Evolutionary conservation across 2,797 vertebrate species (phyloP).

Genomic region (Gila robusta): DNA sequence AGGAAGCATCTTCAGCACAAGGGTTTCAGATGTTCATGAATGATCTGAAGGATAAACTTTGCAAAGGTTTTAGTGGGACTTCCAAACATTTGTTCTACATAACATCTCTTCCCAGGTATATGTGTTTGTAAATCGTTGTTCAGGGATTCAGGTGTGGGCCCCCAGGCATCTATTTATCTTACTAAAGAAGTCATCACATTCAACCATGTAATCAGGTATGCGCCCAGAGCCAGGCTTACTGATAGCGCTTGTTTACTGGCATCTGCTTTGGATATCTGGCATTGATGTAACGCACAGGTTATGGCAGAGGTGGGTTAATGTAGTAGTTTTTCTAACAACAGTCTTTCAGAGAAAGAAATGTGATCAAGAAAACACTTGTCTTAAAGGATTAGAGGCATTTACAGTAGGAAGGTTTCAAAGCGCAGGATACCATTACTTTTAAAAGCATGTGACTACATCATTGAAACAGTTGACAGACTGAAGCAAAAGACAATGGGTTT

Average conservation of each 20-base stretch:
- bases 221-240: conserved; percentile 80
- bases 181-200: conserved; percentile 76
- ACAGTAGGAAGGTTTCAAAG: conserved; percentile 36
- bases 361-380: conserved; percentile 36
- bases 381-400: conserved; percentile 46
- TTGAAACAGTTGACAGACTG: conserved; percentile 17
- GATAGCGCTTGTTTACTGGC: conserved; percentile 80
- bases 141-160: conserved; percentile 86
- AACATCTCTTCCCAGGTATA: conserved; percentile 60
- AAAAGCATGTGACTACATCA: conserved; percentile 29
- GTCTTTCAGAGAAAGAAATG: conserved; percentile 23
- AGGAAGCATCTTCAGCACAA: conserved; percentile 18
- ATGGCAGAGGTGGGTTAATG: conserved; percentile 67
- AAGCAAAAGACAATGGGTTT: conserved; percentile 23
- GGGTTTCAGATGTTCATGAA: conserved; percentile 32
- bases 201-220: conserved; percentile 79
- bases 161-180: conserved; percentile 77
- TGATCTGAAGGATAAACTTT: conserved; percentile 43
- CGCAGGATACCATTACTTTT: conserved; percentile 34
- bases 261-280: conserved; percentile 79
- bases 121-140: conserved; percentile 61
- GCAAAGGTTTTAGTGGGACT: conserved; percentile 39
- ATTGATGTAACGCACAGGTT: conserved; percentile 69
- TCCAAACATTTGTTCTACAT: conserved; percentile 71
- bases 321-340: conserved; percentile 33